Percentiles rank a stretch among this genome's conserved stretches.
Conservation (phyloP, 2,113 vertebrate species). For the Monarcha castaneiventris region DNA sequence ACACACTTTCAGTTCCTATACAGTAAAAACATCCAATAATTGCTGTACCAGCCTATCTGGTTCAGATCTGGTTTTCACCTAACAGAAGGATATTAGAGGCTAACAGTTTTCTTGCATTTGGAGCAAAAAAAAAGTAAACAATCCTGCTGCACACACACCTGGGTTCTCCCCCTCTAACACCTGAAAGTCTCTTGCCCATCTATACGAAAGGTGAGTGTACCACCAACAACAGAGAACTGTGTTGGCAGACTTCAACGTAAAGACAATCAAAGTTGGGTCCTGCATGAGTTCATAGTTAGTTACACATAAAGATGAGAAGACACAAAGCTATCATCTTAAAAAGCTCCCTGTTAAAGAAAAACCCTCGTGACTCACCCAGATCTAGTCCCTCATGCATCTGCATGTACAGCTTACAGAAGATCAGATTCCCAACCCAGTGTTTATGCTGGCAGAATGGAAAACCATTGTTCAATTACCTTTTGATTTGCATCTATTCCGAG, state of each 20-base stretch:
- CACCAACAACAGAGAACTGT: background rate
- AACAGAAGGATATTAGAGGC: background rate
- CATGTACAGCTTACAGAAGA: background rate
- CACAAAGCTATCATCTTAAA: background rate
- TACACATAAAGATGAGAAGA: background rate
- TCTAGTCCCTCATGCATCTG: background rate
- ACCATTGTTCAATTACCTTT: conserved; percentile 52
- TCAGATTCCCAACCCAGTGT: background rate
- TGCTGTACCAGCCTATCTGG: background rate
- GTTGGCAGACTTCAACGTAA: background rate
- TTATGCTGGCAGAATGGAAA: background rate
- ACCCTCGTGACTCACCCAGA: background rate
- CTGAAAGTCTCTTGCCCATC: background rate
- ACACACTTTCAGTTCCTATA: background rate
- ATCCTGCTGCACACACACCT: background rate
- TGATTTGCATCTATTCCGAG: conserved; percentile 68
- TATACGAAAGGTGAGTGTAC: background rate
- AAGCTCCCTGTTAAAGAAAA: background rate
- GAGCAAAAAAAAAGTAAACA: background rate
- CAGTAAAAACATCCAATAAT: background rate
- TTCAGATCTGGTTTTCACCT: background rate
- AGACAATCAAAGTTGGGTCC: background rate
- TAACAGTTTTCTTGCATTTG: background rate
- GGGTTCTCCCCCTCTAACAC: background rate
- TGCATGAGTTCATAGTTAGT: background rate